These are phyloP conservation scores for Aproaerema taeniolella DNA, from an alignment of 2,888 invertebrate genomes.

Conservation along the genomic window DNA sequence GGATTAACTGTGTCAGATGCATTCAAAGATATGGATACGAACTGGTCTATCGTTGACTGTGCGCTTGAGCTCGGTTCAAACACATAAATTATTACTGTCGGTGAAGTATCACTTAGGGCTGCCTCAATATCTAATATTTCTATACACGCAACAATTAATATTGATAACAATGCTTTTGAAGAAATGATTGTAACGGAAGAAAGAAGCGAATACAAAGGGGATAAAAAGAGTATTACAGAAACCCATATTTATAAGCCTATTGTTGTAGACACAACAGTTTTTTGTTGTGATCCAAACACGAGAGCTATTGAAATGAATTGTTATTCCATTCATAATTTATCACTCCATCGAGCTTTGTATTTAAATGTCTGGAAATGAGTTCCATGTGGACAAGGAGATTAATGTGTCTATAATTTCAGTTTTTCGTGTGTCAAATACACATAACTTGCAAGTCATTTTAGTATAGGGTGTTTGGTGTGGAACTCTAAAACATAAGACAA, in stretches of 20 bases:
- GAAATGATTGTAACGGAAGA: conserved; percentile 46
- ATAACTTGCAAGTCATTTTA: conserved; percentile 60
- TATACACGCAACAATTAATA: conserved; percentile 44
- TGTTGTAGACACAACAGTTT: conserved; percentile 54
- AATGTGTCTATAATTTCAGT: conserved; percentile 57
- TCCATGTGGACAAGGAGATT: conserved; percentile 54
- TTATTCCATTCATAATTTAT: conserved; percentile 71
- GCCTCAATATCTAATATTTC: conserved; percentile 30
- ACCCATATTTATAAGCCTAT: conserved; percentile 67
- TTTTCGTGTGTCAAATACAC: conserved; percentile 61
- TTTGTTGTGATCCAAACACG: conserved; percentile 56
- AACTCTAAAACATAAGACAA: too few relatives aligned
- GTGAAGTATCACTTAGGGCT: conserved; percentile 40
- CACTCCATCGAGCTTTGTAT: conserved; percentile 65
- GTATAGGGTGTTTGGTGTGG: conserved; percentile 41
- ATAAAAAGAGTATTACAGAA: conserved; percentile 48
- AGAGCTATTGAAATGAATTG: conserved; percentile 49
- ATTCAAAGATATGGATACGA: conserved; percentile 50
- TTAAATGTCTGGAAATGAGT: conserved; percentile 58
- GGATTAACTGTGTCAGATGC: conserved; percentile 66
- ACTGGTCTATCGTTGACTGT: conserved; percentile 46
- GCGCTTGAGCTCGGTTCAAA: conserved; percentile 36
- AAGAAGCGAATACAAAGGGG: conserved; percentile 36
- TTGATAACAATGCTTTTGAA: conserved; percentile 39
- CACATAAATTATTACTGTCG: conserved; percentile 45